Evolutionary conservation across 2,888 invertebrate genomes (phyloP).

Genomic region (Cephonodes hylas): DNA sequence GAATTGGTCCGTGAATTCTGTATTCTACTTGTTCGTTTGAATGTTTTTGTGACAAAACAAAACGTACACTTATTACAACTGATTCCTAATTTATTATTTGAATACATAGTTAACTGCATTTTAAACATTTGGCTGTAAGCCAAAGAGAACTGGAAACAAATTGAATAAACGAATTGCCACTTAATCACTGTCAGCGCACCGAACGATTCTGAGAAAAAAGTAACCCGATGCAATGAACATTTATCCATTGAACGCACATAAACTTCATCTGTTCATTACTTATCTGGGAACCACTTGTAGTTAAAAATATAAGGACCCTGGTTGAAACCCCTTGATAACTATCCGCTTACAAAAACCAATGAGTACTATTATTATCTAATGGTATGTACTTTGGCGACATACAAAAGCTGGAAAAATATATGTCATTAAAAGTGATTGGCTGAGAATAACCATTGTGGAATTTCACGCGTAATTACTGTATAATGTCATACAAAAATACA

Average conservation of each 20-base stretch:
- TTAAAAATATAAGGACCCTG: neutral
- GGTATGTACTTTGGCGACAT: neutral
- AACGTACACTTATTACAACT: conserved; percentile 16
- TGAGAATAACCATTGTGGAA: too few species aligned
- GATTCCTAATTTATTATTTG: neutral
- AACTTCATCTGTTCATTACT: neutral
- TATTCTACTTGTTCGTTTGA: neutral
- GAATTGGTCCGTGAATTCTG: neutral
- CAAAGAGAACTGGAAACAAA: conserved; percentile 42
- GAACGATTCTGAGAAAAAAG: conserved; percentile 10
- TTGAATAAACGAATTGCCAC: conserved; percentile 48
- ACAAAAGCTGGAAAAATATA: too few species aligned
- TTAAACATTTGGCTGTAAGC: conserved; percentile 46
- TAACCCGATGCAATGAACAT: neutral
- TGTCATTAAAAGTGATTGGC: too few species aligned
- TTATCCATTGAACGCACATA: conserved; percentile 23
- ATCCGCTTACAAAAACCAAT: neutral
- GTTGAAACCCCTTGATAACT: neutral
- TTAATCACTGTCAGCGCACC: conserved; percentile 23
- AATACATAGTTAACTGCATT: conserved; percentile 35
- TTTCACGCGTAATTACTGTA: neutral
- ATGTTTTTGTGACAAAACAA: neutral
- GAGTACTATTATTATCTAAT: neutral
- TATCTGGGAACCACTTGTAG: neutral
- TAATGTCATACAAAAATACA: neutral